Evolutionary conservation across 2,113 vertebrate species (phyloP).

Genomic region (Neolamprologus variostigma): DNA sequence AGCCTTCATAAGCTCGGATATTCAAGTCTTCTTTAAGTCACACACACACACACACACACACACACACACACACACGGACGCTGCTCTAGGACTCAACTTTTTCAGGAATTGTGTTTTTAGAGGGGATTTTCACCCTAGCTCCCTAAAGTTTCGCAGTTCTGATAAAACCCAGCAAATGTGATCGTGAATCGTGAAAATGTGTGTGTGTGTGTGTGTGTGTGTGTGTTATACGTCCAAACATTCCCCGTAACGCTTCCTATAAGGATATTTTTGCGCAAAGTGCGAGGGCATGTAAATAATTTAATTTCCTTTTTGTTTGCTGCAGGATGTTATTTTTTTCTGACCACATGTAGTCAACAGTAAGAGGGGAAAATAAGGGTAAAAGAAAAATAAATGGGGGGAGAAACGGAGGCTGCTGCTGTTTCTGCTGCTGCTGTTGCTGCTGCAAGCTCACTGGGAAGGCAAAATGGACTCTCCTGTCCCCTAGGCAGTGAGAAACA

Average conservation of each 20-base stretch:
- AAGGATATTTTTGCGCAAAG: not conserved
- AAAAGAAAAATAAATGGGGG: not conserved
- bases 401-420: not conserved
- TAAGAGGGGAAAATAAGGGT: not conserved
- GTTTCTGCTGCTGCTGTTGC: not conserved
- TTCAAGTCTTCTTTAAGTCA: not conserved
- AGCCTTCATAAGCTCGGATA: not conserved
- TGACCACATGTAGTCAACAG: not conserved
- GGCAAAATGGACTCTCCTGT: slow-evolving; percentile 57
- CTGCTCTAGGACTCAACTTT: slow-evolving; percentile 30
- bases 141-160: slow-evolving; percentile 2
- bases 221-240: not conserved
- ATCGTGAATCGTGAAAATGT: not conserved
- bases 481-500: slow-evolving; percentile 54
- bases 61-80: not conserved
- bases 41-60: not conserved
- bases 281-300: not conserved
- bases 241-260: not conserved
- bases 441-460: not conserved
- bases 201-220: not conserved
- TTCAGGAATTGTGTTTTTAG: not conserved
- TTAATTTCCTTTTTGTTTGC: not conserved
- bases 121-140: not conserved
- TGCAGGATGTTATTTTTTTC: not conserved
- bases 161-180: not conserved